Conservation (phyloP, 2,113 vertebrate species). For the Lepidothrix coronata region DNA sequence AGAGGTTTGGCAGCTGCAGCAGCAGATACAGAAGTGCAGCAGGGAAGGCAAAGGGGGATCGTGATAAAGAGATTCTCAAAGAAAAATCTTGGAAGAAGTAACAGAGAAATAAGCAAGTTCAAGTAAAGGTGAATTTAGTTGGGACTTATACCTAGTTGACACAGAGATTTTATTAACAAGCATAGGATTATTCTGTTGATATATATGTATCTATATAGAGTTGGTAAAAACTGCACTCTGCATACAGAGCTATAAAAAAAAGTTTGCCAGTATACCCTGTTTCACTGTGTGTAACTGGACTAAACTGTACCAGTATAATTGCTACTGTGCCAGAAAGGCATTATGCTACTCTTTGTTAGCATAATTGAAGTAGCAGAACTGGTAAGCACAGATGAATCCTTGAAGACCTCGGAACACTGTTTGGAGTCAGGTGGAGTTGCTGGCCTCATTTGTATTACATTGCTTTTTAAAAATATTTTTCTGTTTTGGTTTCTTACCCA, state of each 20-base stretch:
- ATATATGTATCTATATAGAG: background rate
- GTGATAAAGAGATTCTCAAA: background rate
- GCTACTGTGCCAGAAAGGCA: background rate
- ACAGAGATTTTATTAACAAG: background rate
- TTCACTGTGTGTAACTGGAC: background rate
- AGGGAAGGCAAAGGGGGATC: rapidly evolving
- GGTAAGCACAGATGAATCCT: background rate
- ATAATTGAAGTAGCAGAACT: slow-evolving; percentile 22
- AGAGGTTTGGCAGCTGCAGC: background rate
- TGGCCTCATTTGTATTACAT: background rate
- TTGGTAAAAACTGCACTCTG: background rate
- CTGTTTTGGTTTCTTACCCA: background rate
- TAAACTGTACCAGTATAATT: background rate
- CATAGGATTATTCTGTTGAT: background rate
- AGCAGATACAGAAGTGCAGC: background rate
- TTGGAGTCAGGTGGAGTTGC: background rate
- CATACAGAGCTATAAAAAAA: background rate
- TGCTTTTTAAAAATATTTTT: background rate
- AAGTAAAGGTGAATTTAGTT: background rate
- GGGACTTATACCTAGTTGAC: background rate
- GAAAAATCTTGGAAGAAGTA: background rate
- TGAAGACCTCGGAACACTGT: background rate
- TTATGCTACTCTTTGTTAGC: background rate
- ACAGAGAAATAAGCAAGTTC: background rate
- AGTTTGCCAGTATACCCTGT: background rate